Evolutionary conservation across 2,113 vertebrate genomes (phyloP), one percentile per base, ranked within the genome.

Genomic region (Cnemophilus loriae): DNA sequence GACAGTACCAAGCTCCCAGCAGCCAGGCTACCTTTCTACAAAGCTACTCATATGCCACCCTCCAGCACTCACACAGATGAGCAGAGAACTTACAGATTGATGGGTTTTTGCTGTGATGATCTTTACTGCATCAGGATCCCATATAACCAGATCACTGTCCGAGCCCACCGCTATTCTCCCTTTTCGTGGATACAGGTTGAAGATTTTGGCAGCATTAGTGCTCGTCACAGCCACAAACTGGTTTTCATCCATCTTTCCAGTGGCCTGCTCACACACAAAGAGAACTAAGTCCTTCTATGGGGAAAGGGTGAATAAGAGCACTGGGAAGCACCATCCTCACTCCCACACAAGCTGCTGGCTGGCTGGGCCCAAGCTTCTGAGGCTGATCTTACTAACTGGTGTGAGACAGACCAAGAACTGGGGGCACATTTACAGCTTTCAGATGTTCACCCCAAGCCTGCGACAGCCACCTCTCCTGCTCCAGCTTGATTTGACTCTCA

Each of bases 171-270:
- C 99, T 97, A 99, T 98, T 97, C 99, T 98, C 17, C 99, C 99
- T 96, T 99, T 99, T 27, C 99, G 98, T 6, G 99, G 99, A 81
- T 99, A 99, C 91, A 99, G 97, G 97, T 99, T 99, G 96, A 99
- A 99, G 98, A 99, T 99, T 97, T 99, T 99, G 21, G 99, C 99
- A 39, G 99, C 99, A 8, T 99, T 99, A 86, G 99, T 99, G 98
- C 99, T 99, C 3, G 99, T 99, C 97, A 99, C 98, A 3, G 99
- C 99, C 95, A 99, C 99, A 96, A 99, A 99, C 97, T 99, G 99
- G 97, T 99, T 99, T 97, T 99, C 99, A 69, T 99, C 99, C 99
- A 99, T 99, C 95, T 99, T 99, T 21, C 99, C 99, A 3, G 99
- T 99, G 89, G 99, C 99, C 99, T 99, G 78, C 49, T 83, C 57